Percentiles rank a stretch among this genome's conserved stretches.
Conservation (phyloP, 2,888 invertebrate species). For the Nemapogon koenigi region DNA sequence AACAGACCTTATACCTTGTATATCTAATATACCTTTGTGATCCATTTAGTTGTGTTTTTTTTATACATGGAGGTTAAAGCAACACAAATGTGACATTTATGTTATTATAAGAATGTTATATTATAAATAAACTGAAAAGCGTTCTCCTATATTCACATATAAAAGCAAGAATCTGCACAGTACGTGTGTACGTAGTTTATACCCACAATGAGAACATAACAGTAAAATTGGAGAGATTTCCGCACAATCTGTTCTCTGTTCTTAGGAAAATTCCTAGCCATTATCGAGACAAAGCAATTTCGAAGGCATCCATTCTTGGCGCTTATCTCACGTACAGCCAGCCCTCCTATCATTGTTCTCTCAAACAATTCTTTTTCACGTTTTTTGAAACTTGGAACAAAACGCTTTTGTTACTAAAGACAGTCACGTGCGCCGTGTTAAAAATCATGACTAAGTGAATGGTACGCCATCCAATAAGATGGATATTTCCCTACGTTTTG, state of each 20-base stretch:
- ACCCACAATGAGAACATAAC: slow-evolving; percentile 5
- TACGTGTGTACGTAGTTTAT: slow-evolving; percentile 4
- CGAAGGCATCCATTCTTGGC: slow-evolving; percentile 18
- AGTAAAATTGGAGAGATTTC: slow-evolving; percentile 6
- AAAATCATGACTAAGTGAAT: slow-evolving; percentile 4
- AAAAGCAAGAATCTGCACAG: too few species aligned
- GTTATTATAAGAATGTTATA: too few species aligned
- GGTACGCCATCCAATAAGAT: too few species aligned
- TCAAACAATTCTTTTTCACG: slow-evolving; percentile 6
- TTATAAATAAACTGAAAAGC: too few species aligned
- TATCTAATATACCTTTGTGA: too few species aligned
- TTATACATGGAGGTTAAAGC: too few species aligned
- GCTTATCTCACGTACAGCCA: slow-evolving; percentile 7
- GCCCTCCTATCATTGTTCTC: slow-evolving; percentile 7
- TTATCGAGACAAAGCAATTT: slow-evolving; percentile 20
- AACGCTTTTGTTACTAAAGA: slow-evolving; percentile 8
- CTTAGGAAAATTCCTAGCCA: slow-evolving; percentile 9
- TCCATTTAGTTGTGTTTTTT: too few species aligned
- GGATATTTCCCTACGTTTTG: too few species aligned
- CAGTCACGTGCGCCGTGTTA: slow-evolving; percentile 8
- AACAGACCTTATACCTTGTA: too few species aligned
- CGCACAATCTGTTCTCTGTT: slow-evolving; percentile 6
- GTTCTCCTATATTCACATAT: too few species aligned
- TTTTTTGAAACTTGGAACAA: slow-evolving; percentile 6
- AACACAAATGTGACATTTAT: too few species aligned